Conservation (phyloP, 35 echinoderm and acorn worm species). For the Diadema setosum region DNA sequence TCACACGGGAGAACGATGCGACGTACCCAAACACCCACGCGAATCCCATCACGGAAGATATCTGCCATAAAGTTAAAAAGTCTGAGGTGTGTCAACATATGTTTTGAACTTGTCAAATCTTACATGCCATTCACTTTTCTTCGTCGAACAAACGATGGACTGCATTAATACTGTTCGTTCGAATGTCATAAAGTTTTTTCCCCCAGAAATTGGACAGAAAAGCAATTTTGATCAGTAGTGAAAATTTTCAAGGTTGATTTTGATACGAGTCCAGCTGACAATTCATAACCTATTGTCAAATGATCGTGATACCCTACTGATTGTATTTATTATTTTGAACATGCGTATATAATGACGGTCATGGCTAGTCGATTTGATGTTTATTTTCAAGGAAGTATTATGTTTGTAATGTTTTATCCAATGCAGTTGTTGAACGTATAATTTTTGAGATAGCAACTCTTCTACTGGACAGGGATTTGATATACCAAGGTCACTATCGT, state of each 20-base stretch:
- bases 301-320: too few species aligned
- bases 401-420: too few species aligned
- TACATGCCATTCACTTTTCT: not conserved
- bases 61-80: not conserved
- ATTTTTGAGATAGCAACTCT: too few species aligned
- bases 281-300: too few species aligned
- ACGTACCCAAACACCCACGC: slow-evolving; percentile 37
- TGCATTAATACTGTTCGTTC: not conserved
- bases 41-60: slow-evolving; percentile 37
- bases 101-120: not conserved
- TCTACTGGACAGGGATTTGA: too few species aligned
- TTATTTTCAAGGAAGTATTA: too few species aligned
- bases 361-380: too few species aligned
- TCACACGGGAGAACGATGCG: not conserved
- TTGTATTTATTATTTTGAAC: too few species aligned
- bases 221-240: not conserved
- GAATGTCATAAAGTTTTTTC: not conserved
- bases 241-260: not conserved
- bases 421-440: too few species aligned
- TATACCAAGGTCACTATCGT: too few species aligned
- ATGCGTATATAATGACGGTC: too few species aligned
- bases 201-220: not conserved
- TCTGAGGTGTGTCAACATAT: not conserved
- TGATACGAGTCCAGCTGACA: too few species aligned
- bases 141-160: not conserved